phyloP scores from a whole-genome alignment of 2,797 vertebrate species.

The Cottoperca gobio region DNA sequence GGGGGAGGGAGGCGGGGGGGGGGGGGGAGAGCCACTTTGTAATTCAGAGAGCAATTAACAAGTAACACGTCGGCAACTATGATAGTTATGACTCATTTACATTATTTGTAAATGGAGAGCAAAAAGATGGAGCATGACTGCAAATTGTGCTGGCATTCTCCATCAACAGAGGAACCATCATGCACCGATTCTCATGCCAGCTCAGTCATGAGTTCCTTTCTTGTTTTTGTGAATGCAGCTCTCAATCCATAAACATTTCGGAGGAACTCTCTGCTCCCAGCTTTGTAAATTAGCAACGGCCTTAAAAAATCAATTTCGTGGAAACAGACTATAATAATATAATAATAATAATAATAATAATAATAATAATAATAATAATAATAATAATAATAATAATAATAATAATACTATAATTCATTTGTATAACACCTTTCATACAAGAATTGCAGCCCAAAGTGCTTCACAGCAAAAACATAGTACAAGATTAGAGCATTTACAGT shows the following conservation, averaged over 20 bases:
- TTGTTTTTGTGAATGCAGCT: neutral
- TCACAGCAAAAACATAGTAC: too few species aligned
- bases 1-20: too few species aligned
- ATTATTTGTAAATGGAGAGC: constrained; percentile 34
- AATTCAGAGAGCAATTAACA: constrained; percentile 53
- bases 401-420: too few species aligned
- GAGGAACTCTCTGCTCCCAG: neutral
- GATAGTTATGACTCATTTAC: constrained; percentile 53
- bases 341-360: too few species aligned
- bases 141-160: constrained; percentile 25
- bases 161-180: constrained; percentile 12
- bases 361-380: too few species aligned
- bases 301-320: too few species aligned
- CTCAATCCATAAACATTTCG: neutral
- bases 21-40: neutral
- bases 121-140: constrained; percentile 31
- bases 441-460: too few species aligned
- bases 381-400: too few species aligned
- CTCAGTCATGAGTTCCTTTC: neutral
- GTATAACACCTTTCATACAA: too few species aligned
- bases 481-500: too few species aligned
- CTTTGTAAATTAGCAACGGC: neutral
- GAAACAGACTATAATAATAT: too few species aligned
- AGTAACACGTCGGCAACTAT: constrained; percentile 8
- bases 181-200: neutral